Percentiles rank a stretch among this genome's conserved stretches.
These are phyloP conservation scores for Epinephelus lanceolatus DNA, from an alignment of 2,113 vertebrate species.

Conservation along the genomic window DNA sequence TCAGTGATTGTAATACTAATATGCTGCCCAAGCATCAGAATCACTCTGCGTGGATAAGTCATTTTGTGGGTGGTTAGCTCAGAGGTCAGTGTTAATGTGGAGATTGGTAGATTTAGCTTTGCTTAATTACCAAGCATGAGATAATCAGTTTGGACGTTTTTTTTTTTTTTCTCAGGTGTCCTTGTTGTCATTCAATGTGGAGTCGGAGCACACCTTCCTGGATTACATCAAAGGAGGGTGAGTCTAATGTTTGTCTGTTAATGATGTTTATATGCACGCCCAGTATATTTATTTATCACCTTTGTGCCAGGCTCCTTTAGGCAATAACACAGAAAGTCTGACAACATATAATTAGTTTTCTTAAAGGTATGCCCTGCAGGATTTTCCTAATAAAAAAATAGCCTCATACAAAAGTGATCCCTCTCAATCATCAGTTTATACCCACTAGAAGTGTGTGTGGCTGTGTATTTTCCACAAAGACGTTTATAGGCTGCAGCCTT, in stretches of 20 bases:
- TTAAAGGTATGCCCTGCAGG: neutral
- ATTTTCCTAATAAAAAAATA: too few relatives aligned
- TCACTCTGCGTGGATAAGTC: conserved; percentile 49
- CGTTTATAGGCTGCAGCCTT: too few relatives aligned
- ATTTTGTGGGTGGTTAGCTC: conserved; percentile 57
- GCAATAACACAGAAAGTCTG: neutral
- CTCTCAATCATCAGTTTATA: too few relatives aligned
- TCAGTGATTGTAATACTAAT: conserved; percentile 68
- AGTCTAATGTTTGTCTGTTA: conserved; percentile 68
- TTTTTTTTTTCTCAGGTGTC: conserved; percentile 86
- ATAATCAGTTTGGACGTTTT: conserved; percentile 46
- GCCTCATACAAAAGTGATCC: too few relatives aligned
- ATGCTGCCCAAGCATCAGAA: conserved; percentile 1
- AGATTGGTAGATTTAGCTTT: conserved; percentile 44
- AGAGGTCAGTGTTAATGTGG: conserved; percentile 61
- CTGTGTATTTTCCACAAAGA: too few relatives aligned
- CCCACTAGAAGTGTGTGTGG: too few relatives aligned
- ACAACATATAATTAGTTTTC: neutral
- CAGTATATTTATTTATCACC: neutral
- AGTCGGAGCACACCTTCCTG: conserved; percentile 94
- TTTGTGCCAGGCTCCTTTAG: neutral
- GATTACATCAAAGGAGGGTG: conserved; percentile 98
- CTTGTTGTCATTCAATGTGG: conserved; percentile 91
- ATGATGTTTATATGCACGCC: neutral
- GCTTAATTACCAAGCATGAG: conserved; percentile 41